Evolutionary conservation across 2,888 invertebrate genomes (phyloP).

Genomic region (Nesidiocoris tenuis): DNA sequence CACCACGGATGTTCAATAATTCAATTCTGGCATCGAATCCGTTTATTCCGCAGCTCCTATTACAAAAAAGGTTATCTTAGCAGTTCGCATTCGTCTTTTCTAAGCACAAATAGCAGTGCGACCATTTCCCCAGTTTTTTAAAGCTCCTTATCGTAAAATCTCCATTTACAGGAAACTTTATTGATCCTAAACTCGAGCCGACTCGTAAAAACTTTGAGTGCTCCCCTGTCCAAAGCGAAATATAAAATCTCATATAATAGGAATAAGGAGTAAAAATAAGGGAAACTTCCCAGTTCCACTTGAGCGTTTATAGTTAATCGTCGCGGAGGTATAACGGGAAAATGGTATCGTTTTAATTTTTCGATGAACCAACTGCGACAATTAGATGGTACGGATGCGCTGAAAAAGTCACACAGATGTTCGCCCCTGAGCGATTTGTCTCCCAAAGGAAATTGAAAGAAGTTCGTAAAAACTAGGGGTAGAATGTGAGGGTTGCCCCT

Average conservation of each 20-base stretch:
- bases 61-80: too few species aligned
- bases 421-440: neutral
- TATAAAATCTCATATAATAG: neutral
- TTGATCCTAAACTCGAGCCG: conserved; percentile 17
- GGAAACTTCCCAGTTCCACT: neutral
- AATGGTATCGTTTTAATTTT: neutral
- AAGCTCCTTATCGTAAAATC: conserved; percentile 21
- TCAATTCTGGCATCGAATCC: neutral
- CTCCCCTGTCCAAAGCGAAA: neutral
- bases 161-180: conserved; percentile 31
- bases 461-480: neutral
- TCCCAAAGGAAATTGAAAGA: neutral
- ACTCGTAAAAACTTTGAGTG: conserved; percentile 22
- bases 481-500: neutral
- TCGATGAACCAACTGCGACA: neutral
- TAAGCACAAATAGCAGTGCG: conserved; percentile 11
- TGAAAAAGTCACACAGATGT: neutral
- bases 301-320: neutral
- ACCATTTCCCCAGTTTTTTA: neutral
- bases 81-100: neutral
- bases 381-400: neutral
- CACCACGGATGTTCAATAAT: too few species aligned
- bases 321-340: neutral
- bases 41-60: too few species aligned
- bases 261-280: neutral